These are phyloP conservation scores for Keiferia lycopersicella DNA, from an alignment of 2,888 invertebrate genomes.

Conservation along the genomic window DNA sequence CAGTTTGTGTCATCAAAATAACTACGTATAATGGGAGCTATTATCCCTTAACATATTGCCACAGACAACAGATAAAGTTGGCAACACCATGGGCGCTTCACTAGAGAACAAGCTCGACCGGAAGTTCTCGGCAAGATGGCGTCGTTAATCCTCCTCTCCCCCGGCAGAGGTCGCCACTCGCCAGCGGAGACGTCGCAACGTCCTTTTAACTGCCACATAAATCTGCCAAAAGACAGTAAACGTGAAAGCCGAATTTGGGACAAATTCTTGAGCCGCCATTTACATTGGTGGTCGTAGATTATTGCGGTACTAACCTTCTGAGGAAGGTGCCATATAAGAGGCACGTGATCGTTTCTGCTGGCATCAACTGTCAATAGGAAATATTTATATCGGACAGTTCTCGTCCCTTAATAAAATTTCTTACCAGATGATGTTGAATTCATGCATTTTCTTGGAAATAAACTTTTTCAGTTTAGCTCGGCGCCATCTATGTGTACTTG, in stretches of 20 bases:
- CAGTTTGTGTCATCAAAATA: no score
- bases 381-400: no score
- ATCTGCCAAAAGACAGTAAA: slow-evolving; percentile 9
- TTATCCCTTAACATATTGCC: no score
- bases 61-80: no score
- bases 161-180: slow-evolving; percentile 1
- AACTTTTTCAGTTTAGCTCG: no score
- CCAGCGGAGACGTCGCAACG: not conserved
- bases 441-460: no score
- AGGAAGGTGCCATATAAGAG: not conserved
- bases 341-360: not conserved
- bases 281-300: not conserved
- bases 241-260: not conserved
- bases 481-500: no score
- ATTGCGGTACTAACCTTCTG: not conserved
- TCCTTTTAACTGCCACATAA: slow-evolving; percentile 13
- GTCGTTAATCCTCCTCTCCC: not conserved
- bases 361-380: not conserved
- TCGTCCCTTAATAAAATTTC: no score
- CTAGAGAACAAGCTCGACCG: not conserved
- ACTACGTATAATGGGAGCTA: no score
- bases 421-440: no score
- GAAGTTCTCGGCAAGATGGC: not conserved
- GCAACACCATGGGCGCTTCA: not conserved
- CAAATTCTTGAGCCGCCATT: slow-evolving; percentile 8